Conservation (phyloP, 2,888 invertebrate genomes). For the Agonum fuliginosum region DNA sequence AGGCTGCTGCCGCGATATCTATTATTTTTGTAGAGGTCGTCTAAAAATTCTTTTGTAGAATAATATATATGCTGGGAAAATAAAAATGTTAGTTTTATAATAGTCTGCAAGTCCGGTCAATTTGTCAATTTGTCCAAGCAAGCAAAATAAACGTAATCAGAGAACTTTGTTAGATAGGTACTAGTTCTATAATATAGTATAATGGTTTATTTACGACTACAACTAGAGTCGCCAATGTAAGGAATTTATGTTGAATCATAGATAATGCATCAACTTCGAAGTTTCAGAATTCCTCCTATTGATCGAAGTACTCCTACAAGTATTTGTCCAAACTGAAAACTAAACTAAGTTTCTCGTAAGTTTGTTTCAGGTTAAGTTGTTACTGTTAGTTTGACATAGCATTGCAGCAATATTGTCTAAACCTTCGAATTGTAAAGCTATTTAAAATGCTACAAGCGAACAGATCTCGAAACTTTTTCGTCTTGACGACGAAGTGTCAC, state of each 20-base stretch:
- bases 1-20: too few relatives aligned
- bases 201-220: not conserved
- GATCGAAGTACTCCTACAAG: constrained; percentile 34
- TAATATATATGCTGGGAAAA: too few relatives aligned
- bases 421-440: constrained; percentile 12
- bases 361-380: constrained; percentile 48
- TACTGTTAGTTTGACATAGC: constrained; percentile 45
- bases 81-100: too few relatives aligned
- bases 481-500: constrained; percentile 19
- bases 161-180: too few relatives aligned
- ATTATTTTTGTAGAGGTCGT: too few relatives aligned
- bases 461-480: constrained; percentile 31
- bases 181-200: not conserved
- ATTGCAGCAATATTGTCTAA: constrained; percentile 36
- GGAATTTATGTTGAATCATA: not conserved
- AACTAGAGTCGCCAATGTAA: not conserved
- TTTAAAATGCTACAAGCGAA: constrained; percentile 26
- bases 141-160: not conserved
- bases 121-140: not conserved
- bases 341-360: constrained; percentile 14
- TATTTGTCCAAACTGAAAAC: constrained; percentile 43
- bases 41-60: too few relatives aligned
- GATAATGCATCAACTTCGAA: constrained; percentile 6
- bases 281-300: constrained; percentile 44
- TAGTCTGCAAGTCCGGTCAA: too few relatives aligned